These are phyloP conservation scores for Apostichopus japonicus DNA, from an alignment of 35 echinoderm and acorn worm genomes.

Conservation along the genomic window DNA sequence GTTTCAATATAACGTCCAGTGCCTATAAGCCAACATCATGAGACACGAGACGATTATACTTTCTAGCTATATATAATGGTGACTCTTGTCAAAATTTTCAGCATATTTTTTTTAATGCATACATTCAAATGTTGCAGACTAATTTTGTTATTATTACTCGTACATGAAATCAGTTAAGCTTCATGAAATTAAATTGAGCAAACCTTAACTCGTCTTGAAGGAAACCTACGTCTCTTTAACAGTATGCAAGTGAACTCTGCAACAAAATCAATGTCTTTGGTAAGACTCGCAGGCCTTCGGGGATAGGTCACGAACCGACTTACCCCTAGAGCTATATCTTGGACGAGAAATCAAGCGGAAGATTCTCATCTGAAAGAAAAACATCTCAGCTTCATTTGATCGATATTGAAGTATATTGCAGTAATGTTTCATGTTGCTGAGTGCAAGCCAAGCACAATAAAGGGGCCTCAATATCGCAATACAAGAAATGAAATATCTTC, in stretches of 20 bases:
- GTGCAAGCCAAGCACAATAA: background rate
- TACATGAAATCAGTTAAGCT: too few species aligned
- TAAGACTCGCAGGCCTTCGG: background rate
- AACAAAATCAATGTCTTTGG: background rate
- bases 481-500: too few species aligned
- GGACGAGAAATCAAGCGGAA: background rate
- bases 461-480: background rate
- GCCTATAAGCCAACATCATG: too few species aligned
- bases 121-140: too few species aligned
- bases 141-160: too few species aligned
- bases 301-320: constrained; percentile 5
- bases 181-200: background rate
- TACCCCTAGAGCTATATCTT: background rate
- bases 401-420: constrained; percentile 8
- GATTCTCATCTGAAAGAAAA: background rate
- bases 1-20: too few species aligned
- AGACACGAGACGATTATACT: too few species aligned
- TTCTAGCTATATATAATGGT: too few species aligned
- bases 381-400: constrained; percentile 8
- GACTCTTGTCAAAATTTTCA: too few species aligned
- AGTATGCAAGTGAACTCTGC: background rate
- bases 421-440: constrained; percentile 3
- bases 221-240: background rate
- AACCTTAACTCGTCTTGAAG: background rate
- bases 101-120: too few species aligned